A percentile compares a stretch with the other conserved stretches of the same genome.
Conservation (phyloP, 2,888 invertebrate species). For the Plagodis dolabraria region DNA sequence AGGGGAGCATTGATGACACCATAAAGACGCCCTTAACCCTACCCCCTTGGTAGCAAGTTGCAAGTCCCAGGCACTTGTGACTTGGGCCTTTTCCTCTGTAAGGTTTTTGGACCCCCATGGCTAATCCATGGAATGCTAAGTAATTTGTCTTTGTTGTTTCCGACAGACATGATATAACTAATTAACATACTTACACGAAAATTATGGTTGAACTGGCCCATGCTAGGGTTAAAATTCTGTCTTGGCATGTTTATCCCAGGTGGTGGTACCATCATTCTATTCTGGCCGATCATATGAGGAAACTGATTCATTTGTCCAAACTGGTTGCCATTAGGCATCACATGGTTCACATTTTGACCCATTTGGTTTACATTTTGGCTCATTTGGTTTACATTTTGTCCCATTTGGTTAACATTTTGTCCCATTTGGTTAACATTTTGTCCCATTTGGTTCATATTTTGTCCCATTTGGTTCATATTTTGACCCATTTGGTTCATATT, state of each 20-base stretch:
- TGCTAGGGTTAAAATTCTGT: conserved; percentile 69
- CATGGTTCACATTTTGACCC: conserved; percentile 46
- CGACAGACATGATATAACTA: too few relatives aligned
- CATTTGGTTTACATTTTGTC: conserved; percentile 22
- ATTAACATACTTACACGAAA: conserved; percentile 71
- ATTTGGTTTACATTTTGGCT: conserved; percentile 33
- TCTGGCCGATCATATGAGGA: conserved; percentile 68
- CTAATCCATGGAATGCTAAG: too few relatives aligned
- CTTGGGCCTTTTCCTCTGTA: too few relatives aligned
- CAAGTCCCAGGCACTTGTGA: too few relatives aligned
- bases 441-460: conserved; percentile 37
- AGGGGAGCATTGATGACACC: too few relatives aligned
- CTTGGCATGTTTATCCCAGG: conserved; percentile 72
- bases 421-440: conserved; percentile 32
- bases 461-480: conserved; percentile 37
- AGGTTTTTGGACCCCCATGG: too few relatives aligned
- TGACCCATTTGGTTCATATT: conserved; percentile 38
- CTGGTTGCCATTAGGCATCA: conserved; percentile 68
- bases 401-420: conserved; percentile 22
- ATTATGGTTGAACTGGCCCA: conserved; percentile 69
- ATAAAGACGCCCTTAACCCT: too few relatives aligned
- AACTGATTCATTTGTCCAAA: conserved; percentile 68
- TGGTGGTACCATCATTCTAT: conserved; percentile 70
- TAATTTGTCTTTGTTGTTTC: too few relatives aligned
- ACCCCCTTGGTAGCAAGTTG: too few relatives aligned